phyloP scores from a whole-genome alignment of 2,797 vertebrate species.

The Monodelphis domestica region DNA sequence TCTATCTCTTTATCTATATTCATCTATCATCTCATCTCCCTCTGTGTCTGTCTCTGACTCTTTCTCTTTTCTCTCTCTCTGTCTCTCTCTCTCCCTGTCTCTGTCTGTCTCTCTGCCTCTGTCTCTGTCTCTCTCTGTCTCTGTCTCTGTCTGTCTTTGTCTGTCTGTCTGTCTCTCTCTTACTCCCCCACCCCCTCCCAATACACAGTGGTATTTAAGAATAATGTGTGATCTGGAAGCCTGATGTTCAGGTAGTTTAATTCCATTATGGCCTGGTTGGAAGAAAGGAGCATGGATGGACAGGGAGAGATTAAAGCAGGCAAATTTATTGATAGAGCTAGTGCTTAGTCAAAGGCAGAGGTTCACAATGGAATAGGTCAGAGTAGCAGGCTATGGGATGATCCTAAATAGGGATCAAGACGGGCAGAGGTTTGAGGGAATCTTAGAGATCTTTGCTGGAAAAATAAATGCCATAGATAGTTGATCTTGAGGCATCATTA shows the following conservation, averaged over 20 bases:
- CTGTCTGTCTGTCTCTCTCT: background rate
- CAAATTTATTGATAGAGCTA: background rate
- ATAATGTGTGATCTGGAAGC: no score
- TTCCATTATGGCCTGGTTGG: background rate
- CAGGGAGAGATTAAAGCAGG: background rate
- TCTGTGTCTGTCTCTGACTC: no score
- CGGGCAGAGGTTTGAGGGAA: background rate
- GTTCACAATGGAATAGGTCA: background rate
- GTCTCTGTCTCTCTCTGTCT: no score
- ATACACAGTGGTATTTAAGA: background rate
- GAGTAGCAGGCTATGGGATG: background rate
- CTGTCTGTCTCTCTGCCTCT: no score
- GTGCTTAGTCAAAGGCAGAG: background rate
- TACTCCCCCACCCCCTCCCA: background rate
- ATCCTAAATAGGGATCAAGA: background rate
- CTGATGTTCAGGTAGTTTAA: no score
- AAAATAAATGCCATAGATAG: background rate
- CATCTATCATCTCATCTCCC: no score
- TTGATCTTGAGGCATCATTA: background rate
- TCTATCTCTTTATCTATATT: no score
- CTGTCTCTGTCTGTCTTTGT: no score
- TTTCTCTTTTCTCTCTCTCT: no score
- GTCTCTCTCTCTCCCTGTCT: no score
- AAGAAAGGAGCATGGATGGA: background rate
- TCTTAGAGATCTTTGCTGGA: background rate